Conservation (phyloP, 53 echinoderm and acorn worm genomes). For the Echinometra lucunter region DNA sequence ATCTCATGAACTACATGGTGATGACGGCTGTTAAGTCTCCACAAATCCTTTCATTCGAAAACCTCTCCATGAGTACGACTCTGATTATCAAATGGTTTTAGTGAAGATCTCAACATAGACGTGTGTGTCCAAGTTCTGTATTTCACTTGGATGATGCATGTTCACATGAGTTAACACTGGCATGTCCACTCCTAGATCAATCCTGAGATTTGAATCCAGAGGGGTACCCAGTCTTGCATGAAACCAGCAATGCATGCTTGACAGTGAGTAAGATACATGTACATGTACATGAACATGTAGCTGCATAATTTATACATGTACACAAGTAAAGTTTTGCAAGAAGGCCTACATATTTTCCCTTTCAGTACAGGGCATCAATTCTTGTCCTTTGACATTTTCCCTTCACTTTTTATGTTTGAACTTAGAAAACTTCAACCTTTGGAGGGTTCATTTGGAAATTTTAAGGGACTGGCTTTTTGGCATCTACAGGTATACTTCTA, state of each 20-base stretch:
- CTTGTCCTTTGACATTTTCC: too few relatives aligned
- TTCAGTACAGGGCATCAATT: too few relatives aligned
- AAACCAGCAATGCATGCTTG: neutral
- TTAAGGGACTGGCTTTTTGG: too few relatives aligned
- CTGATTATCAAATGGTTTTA: neutral
- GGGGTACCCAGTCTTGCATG: conserved; percentile 10
- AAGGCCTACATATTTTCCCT: too few relatives aligned
- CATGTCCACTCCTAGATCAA: neutral
- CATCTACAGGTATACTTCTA: too few relatives aligned
- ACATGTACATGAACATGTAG: neutral
- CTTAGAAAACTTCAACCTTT: too few relatives aligned
- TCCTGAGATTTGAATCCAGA: neutral
- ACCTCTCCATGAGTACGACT: neutral
- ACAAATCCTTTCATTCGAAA: neutral
- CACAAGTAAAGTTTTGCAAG: too few relatives aligned
- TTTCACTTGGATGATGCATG: neutral
- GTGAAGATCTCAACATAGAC: neutral
- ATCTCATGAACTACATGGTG: neutral
- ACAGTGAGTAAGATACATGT: too few relatives aligned
- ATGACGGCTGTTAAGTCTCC: neutral
- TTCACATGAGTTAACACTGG: neutral
- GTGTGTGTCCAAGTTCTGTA: neutral
- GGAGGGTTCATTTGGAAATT: too few relatives aligned
- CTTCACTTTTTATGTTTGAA: too few relatives aligned
- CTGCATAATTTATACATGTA: neutral